Conservation (phyloP, 1,140 invertebrate species). For the Orchestia grillus region DNA sequence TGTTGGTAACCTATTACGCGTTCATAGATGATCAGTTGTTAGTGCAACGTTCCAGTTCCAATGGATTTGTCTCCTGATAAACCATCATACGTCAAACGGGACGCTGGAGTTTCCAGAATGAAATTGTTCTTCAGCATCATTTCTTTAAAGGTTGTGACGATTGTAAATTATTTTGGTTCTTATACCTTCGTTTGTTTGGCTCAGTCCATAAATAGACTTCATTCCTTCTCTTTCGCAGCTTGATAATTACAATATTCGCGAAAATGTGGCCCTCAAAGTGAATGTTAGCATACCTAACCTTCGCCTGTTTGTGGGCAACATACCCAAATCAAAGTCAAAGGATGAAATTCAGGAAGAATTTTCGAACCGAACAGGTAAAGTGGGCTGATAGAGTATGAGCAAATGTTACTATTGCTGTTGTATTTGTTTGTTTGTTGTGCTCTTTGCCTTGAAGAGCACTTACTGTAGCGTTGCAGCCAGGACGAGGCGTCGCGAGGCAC, state of each 20-base stretch:
- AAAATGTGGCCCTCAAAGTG: constrained; percentile 98
- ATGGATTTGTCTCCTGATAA: background rate
- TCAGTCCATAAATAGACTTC: constrained; percentile 65
- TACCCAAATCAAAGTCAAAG: constrained; percentile 99
- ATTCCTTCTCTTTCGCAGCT: constrained; percentile 82
- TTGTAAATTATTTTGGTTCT: background rate
- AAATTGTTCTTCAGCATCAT: background rate
- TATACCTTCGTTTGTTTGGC: constrained; percentile 1
- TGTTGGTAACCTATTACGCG: background rate
- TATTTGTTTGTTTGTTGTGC: constrained; percentile 41
- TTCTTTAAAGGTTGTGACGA: background rate
- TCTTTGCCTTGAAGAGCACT: constrained; percentile 38
- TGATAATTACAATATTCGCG: constrained; percentile 99
- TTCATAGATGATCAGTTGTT: background rate
- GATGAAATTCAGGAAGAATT: constrained; percentile 99
- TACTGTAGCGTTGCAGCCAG: constrained; percentile 15
- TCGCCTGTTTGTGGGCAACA: constrained; percentile 99
- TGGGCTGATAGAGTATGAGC: constrained; percentile 9
- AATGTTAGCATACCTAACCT: constrained; percentile 99
- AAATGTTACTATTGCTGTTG: constrained; percentile 14
- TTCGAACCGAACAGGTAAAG: constrained; percentile 99
- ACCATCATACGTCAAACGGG: background rate
- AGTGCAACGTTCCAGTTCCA: too few relatives aligned
- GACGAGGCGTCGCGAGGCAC: background rate
- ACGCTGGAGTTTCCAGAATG: background rate